A percentile compares a stretch with the other conserved stretches of the same genome.
phyloP scores from a whole-genome alignment of 92 coral and sea anemone genomes.

The Hydrozoanthus gracilis region DNA sequence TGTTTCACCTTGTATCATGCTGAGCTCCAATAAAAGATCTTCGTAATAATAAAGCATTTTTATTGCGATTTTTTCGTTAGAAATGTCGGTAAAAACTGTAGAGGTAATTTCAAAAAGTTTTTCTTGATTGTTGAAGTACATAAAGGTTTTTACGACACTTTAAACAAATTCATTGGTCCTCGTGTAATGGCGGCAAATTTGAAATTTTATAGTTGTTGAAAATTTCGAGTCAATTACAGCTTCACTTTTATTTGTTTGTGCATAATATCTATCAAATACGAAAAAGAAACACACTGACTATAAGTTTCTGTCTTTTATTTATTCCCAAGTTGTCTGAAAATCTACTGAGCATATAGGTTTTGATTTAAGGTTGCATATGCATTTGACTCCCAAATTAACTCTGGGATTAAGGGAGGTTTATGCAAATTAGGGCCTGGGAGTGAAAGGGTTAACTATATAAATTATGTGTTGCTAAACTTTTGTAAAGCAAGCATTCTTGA shows the following conservation, averaged over 20 bases:
- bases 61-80: conserved; percentile 6
- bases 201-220: conserved; percentile 42
- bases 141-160: conserved; percentile 1
- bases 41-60: background rate
- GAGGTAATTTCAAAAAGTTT: conserved; percentile 6
- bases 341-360: conserved; percentile 50
- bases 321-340: conserved; percentile 24
- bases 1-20: conserved; percentile 13
- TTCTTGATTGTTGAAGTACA: background rate
- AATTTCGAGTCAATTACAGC: conserved; percentile 19
- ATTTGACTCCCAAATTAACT: conserved; percentile 31
- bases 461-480: no score
- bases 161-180: conserved; percentile 6
- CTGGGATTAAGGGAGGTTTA: conserved; percentile 41
- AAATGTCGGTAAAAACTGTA: conserved; percentile 1
- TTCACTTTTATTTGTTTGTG: conserved; percentile 15
- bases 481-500: no score
- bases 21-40: background rate
- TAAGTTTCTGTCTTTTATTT: conserved; percentile 26
- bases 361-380: conserved; percentile 42
- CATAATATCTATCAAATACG: conserved; percentile 16
- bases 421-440: conserved; percentile 20
- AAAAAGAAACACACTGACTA: conserved; percentile 15
- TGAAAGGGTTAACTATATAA: background rate
- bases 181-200: conserved; percentile 59